Conservation (phyloP, 2,888 invertebrate genomes). For the Pachycephus smyrnensis region DNA sequence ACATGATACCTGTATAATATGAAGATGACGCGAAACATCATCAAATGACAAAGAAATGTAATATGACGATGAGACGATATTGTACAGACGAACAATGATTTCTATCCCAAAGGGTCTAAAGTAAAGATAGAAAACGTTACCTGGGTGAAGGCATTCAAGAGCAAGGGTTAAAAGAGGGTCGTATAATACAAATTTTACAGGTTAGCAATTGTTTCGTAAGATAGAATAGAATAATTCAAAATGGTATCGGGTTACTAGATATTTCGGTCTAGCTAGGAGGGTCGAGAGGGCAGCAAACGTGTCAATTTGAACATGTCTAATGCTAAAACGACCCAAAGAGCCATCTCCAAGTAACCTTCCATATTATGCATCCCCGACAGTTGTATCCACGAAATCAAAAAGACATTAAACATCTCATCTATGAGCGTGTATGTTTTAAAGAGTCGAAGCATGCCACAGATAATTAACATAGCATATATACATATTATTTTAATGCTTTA, state of each 20-base stretch:
- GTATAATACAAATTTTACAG: constrained; percentile 55
- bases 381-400: background rate
- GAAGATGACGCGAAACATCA: background rate
- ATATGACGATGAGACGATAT: constrained; percentile 17
- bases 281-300: constrained; percentile 55
- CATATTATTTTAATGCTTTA: background rate
- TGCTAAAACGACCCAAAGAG: constrained; percentile 42
- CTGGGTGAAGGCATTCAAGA: constrained; percentile 59
- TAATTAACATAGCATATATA: background rate
- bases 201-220: constrained; percentile 43
- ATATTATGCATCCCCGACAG: background rate
- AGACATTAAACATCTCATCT: background rate
- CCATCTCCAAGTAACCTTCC: background rate
- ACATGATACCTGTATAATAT: background rate
- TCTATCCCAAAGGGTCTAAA: constrained; percentile 47
- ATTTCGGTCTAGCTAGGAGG: constrained; percentile 54
- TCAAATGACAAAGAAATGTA: background rate
- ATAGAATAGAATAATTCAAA: constrained; percentile 44
- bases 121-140: constrained; percentile 59
- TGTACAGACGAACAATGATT: constrained; percentile 38
- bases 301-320: constrained; percentile 57
- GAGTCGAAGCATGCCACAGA: background rate
- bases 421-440: background rate
- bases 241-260: constrained; percentile 44
- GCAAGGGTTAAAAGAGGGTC: constrained; percentile 52